A percentile compares a stretch with the other conserved stretches of the same genome.
Conservation (phyloP, 2,888 invertebrate species). For the Aethes cnicana region DNA sequence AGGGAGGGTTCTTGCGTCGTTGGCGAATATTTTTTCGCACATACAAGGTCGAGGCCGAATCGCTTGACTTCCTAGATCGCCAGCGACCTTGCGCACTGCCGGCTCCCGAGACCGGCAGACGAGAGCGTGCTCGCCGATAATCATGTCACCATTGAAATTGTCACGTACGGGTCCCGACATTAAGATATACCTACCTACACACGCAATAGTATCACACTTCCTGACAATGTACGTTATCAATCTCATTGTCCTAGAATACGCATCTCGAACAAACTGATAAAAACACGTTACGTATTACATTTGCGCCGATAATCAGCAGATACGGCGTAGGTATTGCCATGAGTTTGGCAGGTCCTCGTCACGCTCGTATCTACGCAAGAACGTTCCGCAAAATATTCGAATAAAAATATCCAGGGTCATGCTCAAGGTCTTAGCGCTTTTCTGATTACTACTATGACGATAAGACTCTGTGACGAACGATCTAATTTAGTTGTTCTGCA, state of each 20-base stretch:
- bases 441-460: constrained; percentile 74
- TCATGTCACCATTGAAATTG: constrained; percentile 18
- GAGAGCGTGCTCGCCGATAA: constrained; percentile 20
- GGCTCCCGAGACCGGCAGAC: constrained; percentile 34
- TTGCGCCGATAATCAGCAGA: constrained; percentile 25
- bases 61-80: constrained; percentile 78
- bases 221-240: constrained; percentile 18
- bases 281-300: constrained; percentile 20
- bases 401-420: constrained; percentile 80
- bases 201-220: constrained; percentile 15
- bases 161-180: constrained; percentile 21
- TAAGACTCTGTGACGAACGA: constrained; percentile 53
- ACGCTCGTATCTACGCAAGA: constrained; percentile 60
- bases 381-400: constrained; percentile 74
- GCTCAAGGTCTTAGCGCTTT: constrained; percentile 76
- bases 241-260: constrained; percentile 17
- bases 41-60: constrained; percentile 76
- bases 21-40: constrained; percentile 75
- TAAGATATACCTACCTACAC: constrained; percentile 18
- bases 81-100: constrained; percentile 50
- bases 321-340: constrained; percentile 37
- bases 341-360: constrained; percentile 54
- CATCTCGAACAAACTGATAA: constrained; percentile 15
- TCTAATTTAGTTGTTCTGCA: constrained; percentile 50
- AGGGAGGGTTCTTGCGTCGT: constrained; percentile 50